Evolutionary conservation across 1,140 invertebrate species (phyloP), one percentile per base, ranked within the genome.

Genomic region (Drosophila insularis): DNA sequence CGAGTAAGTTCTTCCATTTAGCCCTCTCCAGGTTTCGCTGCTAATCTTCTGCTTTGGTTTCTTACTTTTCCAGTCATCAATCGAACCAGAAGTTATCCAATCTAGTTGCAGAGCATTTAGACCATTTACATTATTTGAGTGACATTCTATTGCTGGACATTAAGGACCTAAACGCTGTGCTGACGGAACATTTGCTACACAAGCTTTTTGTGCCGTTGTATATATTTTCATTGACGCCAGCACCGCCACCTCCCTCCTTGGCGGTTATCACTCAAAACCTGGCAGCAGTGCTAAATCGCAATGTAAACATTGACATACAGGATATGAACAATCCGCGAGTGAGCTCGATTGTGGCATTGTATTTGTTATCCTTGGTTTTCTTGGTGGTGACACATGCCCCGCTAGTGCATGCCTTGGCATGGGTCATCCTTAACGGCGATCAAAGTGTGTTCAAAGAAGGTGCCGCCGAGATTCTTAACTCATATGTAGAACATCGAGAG

Each of bases 41-140:
- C 10, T 27, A 46, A 32, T 17, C 14, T n/a, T 21, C 0, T 46
- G 1, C 14, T 1, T 10, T 4, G 10, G 1, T 50, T 6, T 2
- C 80, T 59, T 81, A 61, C 74, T 74, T 94, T 94, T 94, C 43
- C 92, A 97, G 94, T 92, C 98, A 98, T 92, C 97, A 98, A 93
- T 98, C 94, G 91, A 97, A 95, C 92, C 98, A 95, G 92, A 96
- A 97, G 90, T 93, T 99, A 40, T 95, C 98, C 13, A 98, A 99
- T 92, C 93, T 99, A 56, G 98, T 99, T 2, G 98, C 98, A 0
- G 98, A 99, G 93, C 98, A 99, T 92, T 93, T 99, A 46, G 98
- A 99, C 92, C 98, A 99, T 92, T 93, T 99, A 11, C 98, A 99
- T 93, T 99, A 99, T 92, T 93, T 99, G 21, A 99, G 99, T 90